Base-by-base conservation (phyloP, 1,140 invertebrate species). In the Diachasmimorpha longicaudata region DNA sequence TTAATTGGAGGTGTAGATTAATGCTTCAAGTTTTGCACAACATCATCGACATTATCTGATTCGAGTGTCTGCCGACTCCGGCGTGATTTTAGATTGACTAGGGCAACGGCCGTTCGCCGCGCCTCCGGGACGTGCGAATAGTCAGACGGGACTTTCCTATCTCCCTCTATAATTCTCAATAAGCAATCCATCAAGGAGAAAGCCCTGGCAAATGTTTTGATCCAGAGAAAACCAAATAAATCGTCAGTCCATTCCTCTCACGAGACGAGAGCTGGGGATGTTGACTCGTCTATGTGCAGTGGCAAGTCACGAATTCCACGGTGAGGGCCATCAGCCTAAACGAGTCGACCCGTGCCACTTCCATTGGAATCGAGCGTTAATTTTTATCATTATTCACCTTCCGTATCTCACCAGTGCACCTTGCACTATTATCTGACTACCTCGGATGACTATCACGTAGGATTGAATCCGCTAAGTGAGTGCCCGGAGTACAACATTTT, bases 401-500 rank as follows among this genome's bases (percentile, higher is more conserved):
- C 13, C 39, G n/a, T 55, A 16, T 63, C 58, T 63, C 58, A 8
- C 19, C 11, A 6, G 19, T 63, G 58, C 58, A 63, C 58, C 58
- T 63, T 63, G 58, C 58, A 31, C 58, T 63, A 63, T 63, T 63
- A 63, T 63, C 58, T 23, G 58, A 63, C 19, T 63, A 63, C 58
- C 58, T 23, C 58, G 58, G 58, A 63, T 58, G 68, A 21, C 25
- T 36, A 75, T 75, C 74, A 75, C 48, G 66, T 75, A 69, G 68
- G 67, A 63, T 63, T 4, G 21, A 31, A 63, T 63, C 58, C 58
- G 58, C 21, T 63, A 88, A 86, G 85, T 87, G 88, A 89, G 31
- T 85, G 87, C 88, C 88, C 88, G 88, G 83, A 79, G 87, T 6
- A 31, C 31, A 31, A 31, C 31, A 85, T 87, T 87, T 85, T 88